Conservation (phyloP, 2,113 vertebrate genomes). For the Hippocampus mohnikei region DNA sequence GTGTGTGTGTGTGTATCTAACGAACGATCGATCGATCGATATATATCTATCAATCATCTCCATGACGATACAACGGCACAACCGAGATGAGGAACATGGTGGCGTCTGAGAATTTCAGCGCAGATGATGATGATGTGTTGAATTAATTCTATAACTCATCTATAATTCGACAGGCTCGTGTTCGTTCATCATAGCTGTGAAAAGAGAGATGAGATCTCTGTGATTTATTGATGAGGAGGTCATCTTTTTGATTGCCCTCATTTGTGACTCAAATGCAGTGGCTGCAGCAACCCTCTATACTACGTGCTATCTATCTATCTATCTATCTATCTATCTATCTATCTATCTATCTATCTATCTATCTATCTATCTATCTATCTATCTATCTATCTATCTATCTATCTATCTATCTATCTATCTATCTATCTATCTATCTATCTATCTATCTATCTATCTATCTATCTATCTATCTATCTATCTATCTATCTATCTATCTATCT, state of each 20-base stretch:
- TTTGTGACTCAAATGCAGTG: constrained; percentile 58
- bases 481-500: no score
- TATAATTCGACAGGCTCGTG: constrained; percentile 63
- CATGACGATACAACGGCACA: constrained; percentile 14
- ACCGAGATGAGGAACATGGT: constrained; percentile 45
- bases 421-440: no score
- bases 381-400: no score
- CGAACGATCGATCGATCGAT: no score
- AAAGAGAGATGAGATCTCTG: constrained; percentile 58
- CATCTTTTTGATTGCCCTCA: constrained; percentile 66
- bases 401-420: no score
- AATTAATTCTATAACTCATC: constrained; percentile 68
- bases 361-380: no score
- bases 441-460: no score
- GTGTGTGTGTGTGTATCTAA: no score
- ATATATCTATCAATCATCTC: background rate
- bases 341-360: no score
- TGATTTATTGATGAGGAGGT: constrained; percentile 68
- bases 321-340: no score
- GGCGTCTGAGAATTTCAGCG: constrained; percentile 48
- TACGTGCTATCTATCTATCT: no score
- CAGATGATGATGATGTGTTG: constrained; percentile 63
- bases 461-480: no score
- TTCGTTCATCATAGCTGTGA: constrained; percentile 57
- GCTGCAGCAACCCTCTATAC: constrained; percentile 23